Conservation (phyloP, 1,140 invertebrate species). For the Helicoverpa zea region DNA sequence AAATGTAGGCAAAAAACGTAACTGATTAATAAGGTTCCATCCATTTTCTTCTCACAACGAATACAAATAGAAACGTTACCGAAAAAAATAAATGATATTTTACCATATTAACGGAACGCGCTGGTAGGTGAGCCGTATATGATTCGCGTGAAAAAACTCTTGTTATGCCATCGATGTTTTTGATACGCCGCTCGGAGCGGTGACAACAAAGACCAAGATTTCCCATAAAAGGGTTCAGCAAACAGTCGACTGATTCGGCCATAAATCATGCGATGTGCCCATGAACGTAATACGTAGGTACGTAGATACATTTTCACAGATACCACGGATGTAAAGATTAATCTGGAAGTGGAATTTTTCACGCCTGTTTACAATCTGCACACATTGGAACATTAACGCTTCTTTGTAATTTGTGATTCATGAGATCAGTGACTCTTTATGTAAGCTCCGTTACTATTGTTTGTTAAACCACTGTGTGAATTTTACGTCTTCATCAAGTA, state of each 20-base stretch:
- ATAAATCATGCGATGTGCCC: conserved; percentile 75
- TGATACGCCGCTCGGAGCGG: conserved; percentile 59
- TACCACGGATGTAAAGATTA: conserved; percentile 55
- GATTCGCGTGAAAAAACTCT: background rate
- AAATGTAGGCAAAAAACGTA: conserved; percentile 16
- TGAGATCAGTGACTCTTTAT: conserved; percentile 11
- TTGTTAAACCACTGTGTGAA: background rate
- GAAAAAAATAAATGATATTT: conserved; percentile 22
- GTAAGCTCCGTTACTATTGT: background rate
- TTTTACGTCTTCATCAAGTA: conserved; percentile 20
- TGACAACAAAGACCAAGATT: conserved; percentile 71
- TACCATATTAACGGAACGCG: conserved; percentile 6
- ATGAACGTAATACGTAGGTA: conserved; percentile 22
- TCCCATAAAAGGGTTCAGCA: conserved; percentile 75
- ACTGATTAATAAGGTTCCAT: conserved; percentile 19
- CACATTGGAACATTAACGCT: conserved; percentile 17
- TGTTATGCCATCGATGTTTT: conserved; percentile 50
- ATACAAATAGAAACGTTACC: background rate
- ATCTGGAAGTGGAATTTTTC: conserved; percentile 61
- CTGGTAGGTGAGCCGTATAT: conserved; percentile 4
- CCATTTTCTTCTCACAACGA: conserved; percentile 1
- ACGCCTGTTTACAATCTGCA: conserved; percentile 20
- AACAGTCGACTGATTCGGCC: conserved; percentile 67
- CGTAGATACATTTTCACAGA: conserved; percentile 61
- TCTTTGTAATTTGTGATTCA: conserved; percentile 32